A percentile compares a stretch with the other conserved stretches of the same genome.
Evolutionary conservation across 1,140 invertebrate species (phyloP).

Genomic region (Potamilus streckersoni): DNA sequence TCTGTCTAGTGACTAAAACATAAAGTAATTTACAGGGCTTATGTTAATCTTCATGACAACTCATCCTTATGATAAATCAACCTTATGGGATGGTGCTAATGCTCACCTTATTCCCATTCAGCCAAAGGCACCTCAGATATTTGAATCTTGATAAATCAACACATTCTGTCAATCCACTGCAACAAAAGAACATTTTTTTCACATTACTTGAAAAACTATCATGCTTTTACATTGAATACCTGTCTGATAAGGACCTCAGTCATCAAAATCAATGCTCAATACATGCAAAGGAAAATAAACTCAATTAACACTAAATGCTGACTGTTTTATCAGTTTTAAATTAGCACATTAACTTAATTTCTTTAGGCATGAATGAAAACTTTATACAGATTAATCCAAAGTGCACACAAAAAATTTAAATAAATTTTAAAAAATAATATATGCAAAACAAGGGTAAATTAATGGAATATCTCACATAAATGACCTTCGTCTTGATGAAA

Average conservation of each 20-base stretch:
- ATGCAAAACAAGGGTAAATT: too few species aligned
- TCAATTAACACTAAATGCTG: background rate
- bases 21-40: background rate
- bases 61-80: background rate
- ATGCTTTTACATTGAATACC: background rate
- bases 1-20: background rate
- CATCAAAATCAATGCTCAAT: background rate
- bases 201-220: background rate
- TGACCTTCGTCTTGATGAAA: too few species aligned
- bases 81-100: background rate
- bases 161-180: slow-evolving; percentile 51
- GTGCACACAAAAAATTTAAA: too few species aligned
- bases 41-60: background rate
- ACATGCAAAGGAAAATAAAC: background rate
- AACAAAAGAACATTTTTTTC: slow-evolving; percentile 18
- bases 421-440: too few species aligned
- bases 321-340: background rate
- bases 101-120: slow-evolving; percentile 4
- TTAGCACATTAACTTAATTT: background rate
- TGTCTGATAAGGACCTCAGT: background rate
- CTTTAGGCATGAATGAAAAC: too few species aligned
- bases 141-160: slow-evolving; percentile 48
- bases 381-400: too few species aligned
- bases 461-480: too few species aligned
- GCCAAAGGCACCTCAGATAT: slow-evolving; percentile 55